Conservation (phyloP, 2,797 vertebrate genomes). For the Oreonectes daqikongensis region DNA sequence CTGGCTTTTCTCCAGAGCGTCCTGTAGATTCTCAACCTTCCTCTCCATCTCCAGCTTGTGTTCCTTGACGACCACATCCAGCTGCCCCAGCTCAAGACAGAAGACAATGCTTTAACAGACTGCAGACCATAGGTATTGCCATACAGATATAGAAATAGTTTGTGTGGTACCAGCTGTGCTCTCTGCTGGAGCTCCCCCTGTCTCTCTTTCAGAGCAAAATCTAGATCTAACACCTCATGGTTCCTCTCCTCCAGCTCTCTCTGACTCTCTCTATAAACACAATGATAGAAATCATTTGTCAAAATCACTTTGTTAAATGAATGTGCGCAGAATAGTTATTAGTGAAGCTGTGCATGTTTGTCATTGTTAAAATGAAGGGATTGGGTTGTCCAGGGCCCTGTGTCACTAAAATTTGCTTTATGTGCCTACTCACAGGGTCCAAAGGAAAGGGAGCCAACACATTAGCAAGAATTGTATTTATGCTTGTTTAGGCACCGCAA, state of each 20-base stretch:
- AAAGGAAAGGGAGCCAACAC: neutral
- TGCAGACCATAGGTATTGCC: neutral
- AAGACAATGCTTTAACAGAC: neutral
- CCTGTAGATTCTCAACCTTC: slow-evolving; percentile 85
- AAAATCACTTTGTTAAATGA: neutral
- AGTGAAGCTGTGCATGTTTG: neutral
- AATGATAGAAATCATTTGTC: slow-evolving; percentile 31
- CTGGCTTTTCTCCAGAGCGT: slow-evolving; percentile 81
- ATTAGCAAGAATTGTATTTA: too few relatives aligned
- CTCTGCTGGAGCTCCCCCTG: slow-evolving; percentile 94
- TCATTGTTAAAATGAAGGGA: neutral
- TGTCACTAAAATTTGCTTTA: neutral
- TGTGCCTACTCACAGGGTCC: neutral
- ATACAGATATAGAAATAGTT: neutral
- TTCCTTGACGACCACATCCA: slow-evolving; percentile 88
- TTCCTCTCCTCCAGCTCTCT: slow-evolving; percentile 89
- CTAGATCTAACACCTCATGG: slow-evolving; percentile 88
- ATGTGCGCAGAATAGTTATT: neutral
- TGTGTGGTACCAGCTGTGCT: slow-evolving; percentile 84
- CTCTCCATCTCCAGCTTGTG: slow-evolving; percentile 89
- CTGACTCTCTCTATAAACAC: slow-evolving; percentile 83
- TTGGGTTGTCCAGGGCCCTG: neutral
- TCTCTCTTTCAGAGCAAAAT: slow-evolving; percentile 87
- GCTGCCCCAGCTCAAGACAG: slow-evolving; percentile 81
- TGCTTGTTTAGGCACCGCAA: neutral